Evolutionary conservation across 2,797 vertebrate genomes (phyloP), one percentile per base, ranked within the genome.

Genomic region (Crocidura indochinensis): DNA sequence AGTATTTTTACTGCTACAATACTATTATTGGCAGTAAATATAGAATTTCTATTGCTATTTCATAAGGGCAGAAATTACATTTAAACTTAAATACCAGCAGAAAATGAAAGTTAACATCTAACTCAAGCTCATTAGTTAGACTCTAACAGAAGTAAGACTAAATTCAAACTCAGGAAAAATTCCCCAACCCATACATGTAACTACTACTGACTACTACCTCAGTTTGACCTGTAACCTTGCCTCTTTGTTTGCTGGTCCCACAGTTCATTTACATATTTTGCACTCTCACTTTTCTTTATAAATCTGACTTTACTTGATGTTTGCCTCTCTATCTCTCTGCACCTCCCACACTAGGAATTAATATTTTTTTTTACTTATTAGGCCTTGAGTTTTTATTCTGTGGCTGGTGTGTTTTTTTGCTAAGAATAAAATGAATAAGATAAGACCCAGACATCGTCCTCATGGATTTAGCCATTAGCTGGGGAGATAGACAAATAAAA

Each of bases 401-500:
- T 46, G 64, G 49, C 11, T 88, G 51, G 44, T 46, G 64, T 77
- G 31, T 65, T 87, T 91, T 91, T 65, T 20, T 73, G 22, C 56
- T 79, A 53, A 87, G 67, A 91, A 89, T 90, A 85, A 85, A 87
- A 84, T 38, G 76, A 91, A 51, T 4, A 27, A 75, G 73, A 49
- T 46, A 72, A 22, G 19, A 46, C 19, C 64, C 11, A 26, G 64
- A 26, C 27, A 86, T 68, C 73, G 7, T 51, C 73, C 24, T 87
- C n/a, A 17, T 46, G 44, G 64, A 64, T 19, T 74, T 83, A 76
- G n/a, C 1, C 20, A 68, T 56, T 31, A 44, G 53, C 80, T 6
- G 47, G 68, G 67, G n/a, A 89, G 85, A 73, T 6, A 29, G 93
- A 89, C 14, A 47, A 78, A 8, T 1, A n/a, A 78, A 76, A 82